phyloP scores from a whole-genome alignment of 2,797 vertebrate species.

The Centroberyx gerrardi region DNA sequence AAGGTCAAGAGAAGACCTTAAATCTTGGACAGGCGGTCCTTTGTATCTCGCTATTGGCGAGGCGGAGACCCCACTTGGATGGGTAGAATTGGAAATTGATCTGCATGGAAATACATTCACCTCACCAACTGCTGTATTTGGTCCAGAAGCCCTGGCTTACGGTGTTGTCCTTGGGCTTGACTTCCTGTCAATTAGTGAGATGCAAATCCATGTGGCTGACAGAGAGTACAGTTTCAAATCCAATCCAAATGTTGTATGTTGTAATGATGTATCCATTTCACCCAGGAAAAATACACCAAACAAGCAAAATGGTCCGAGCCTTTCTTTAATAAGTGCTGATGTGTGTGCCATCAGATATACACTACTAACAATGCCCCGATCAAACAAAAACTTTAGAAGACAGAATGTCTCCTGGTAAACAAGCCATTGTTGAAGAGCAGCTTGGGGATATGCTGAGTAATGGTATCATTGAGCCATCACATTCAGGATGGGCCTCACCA shows the following conservation, averaged over 20 bases:
- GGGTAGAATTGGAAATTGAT: neutral
- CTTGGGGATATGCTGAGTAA: neutral
- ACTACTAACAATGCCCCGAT: neutral
- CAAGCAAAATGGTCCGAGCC: too few species aligned
- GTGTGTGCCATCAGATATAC: too few species aligned
- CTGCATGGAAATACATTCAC: neutral
- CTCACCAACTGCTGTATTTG: neutral
- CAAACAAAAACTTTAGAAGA: slow-evolving; percentile 16
- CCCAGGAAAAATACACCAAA: too few species aligned
- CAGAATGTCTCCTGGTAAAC: neutral
- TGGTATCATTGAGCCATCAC: slow-evolving; percentile 3
- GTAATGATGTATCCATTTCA: neutral
- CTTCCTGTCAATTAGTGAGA: neutral
- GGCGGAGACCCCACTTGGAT: neutral
- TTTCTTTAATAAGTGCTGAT: too few species aligned
- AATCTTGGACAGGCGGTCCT: neutral
- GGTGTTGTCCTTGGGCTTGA: neutral
- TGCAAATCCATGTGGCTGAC: slow-evolving; percentile 13
- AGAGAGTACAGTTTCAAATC: slow-evolving; percentile 1
- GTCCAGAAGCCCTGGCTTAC: slow-evolving; percentile 3
- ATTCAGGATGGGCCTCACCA: slow-evolving; percentile 11
- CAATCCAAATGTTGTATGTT: too few species aligned
- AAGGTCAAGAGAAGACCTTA: neutral
- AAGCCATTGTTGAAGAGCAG: neutral
- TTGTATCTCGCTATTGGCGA: neutral